Conservation (phyloP, 1,140 invertebrate genomes). For the Probaryconus sp. region DNA sequence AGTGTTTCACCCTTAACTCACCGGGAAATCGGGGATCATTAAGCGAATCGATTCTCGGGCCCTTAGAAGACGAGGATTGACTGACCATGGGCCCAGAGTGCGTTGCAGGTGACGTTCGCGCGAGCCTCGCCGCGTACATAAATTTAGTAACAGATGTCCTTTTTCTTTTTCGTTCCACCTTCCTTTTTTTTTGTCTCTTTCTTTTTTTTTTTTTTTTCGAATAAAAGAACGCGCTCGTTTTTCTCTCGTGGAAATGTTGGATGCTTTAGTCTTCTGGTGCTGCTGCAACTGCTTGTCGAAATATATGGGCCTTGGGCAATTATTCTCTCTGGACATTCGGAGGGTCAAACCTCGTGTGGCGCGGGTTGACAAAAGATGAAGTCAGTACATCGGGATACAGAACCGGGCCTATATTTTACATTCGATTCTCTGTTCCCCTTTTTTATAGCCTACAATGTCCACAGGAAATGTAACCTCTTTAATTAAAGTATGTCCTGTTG, state of each 20-base stretch:
- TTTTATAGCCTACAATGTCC: slow-evolving; percentile 32
- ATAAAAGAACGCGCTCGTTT: slow-evolving; percentile 40
- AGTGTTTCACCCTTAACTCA: slow-evolving; percentile 28
- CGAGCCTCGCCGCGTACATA: slow-evolving; percentile 45
- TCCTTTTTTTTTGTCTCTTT: slow-evolving; percentile 16
- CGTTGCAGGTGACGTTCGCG: slow-evolving; percentile 51
- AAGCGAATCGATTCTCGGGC: slow-evolving; percentile 27
- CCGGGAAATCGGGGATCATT: slow-evolving; percentile 56
- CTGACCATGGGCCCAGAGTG: slow-evolving; percentile 23
- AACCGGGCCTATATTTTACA: slow-evolving; percentile 31
- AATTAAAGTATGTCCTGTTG: slow-evolving; percentile 34
- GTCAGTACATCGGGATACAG: slow-evolving; percentile 27
- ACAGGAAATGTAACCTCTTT: slow-evolving; percentile 30
- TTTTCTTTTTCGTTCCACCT: no score
- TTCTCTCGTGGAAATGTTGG: slow-evolving; percentile 48
- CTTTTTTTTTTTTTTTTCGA: slow-evolving; percentile 28
- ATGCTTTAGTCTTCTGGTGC: no score
- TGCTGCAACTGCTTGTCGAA: slow-evolving; percentile 53
- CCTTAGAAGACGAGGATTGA: slow-evolving; percentile 8
- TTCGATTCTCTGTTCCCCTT: slow-evolving; percentile 13
- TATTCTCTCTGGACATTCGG: slow-evolving; percentile 60
- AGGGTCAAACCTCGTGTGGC: slow-evolving; percentile 52
- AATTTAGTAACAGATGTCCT: slow-evolving; percentile 51
- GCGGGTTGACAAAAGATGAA: slow-evolving; percentile 42
- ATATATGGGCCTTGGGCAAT: slow-evolving; percentile 58